Evolutionary conservation across 2,797 vertebrate genomes (phyloP).

Genomic region (Sebastes itinus): DNA sequence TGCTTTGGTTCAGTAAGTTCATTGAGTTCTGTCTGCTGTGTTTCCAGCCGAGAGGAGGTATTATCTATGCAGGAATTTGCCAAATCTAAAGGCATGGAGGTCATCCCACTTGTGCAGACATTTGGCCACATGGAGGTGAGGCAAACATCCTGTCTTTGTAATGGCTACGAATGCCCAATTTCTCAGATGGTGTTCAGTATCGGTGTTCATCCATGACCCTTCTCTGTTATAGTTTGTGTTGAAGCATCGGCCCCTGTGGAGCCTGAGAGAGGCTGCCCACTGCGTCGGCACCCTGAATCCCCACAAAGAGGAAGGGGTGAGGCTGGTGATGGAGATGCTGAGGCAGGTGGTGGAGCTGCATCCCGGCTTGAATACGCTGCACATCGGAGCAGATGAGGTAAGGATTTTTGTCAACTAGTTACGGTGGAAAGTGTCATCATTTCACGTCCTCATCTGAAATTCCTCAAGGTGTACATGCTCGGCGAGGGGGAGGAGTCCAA

Average conservation of each 20-base stretch:
- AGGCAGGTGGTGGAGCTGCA: slow-evolving; percentile 91
- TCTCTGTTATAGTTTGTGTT: slow-evolving; percentile 87
- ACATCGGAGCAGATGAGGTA: slow-evolving; percentile 86
- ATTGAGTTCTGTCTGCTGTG: neutral
- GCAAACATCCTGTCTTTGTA: neutral
- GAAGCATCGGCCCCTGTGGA: slow-evolving; percentile 86
- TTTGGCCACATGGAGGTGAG: slow-evolving; percentile 98
- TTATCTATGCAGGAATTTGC: slow-evolving; percentile 84
- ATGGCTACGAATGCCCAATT: neutral
- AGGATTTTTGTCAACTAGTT: accelerated
- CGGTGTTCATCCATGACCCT: neutral
- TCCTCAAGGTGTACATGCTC: slow-evolving; percentile 90
- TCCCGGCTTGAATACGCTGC: slow-evolving; percentile 74
- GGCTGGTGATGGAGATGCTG: slow-evolving; percentile 88
- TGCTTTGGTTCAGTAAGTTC: neutral
- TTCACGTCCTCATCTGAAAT: accelerated
- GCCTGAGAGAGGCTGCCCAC: slow-evolving; percentile 86
- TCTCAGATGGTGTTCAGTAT: neutral
- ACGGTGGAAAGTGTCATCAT: neutral
- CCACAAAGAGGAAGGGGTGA: slow-evolving; percentile 83
- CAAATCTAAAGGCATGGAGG: slow-evolving; percentile 83
- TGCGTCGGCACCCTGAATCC: slow-evolving; percentile 94
- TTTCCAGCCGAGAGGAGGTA: slow-evolving; percentile 85
- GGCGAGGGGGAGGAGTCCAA: slow-evolving; percentile 92
- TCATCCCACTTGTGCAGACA: slow-evolving; percentile 93